Percentiles rank a stretch among this genome's conserved stretches.
phyloP scores from a whole-genome alignment of 2,113 vertebrate genomes.

The Vidua macroura region DNA sequence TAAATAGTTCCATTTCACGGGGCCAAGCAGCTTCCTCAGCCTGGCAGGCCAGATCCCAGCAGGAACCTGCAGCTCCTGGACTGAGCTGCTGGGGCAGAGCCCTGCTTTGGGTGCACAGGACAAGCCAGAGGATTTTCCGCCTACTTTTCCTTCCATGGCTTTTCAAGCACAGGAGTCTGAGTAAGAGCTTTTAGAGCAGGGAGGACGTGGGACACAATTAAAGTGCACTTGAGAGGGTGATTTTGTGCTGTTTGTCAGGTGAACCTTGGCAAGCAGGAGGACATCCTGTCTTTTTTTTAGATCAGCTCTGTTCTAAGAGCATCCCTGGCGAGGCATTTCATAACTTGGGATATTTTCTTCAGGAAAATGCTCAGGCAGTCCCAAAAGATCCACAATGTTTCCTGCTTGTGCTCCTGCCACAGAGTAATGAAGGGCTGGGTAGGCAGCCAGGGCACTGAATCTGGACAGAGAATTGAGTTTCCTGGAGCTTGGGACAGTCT shows the following conservation, averaged over 20 bases:
- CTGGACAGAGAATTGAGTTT: not conserved
- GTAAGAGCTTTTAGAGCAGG: not conserved
- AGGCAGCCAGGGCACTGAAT: not conserved
- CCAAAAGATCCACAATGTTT: not conserved
- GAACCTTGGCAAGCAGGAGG: not conserved
- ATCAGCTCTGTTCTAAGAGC: not conserved
- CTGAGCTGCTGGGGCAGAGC: not conserved
- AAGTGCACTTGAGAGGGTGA: not conserved
- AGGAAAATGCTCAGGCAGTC: conserved; percentile 14
- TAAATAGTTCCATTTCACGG: not conserved
- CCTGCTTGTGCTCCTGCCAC: not conserved
- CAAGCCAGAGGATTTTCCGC: not conserved
- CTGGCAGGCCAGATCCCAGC: not conserved
- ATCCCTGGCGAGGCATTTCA: not conserved
- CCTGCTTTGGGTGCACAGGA: not conserved
- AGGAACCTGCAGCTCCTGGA: not conserved
- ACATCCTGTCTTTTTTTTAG: conserved; percentile 16
- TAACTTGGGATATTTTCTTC: conserved; percentile 5
- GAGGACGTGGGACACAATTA: not conserved
- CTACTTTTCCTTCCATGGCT: not conserved
- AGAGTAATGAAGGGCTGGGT: not conserved
- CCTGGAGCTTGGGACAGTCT: not conserved
- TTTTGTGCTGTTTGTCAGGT: not conserved
- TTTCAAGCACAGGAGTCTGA: not conserved
- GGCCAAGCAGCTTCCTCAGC: not conserved